Evolutionary conservation across 2,888 invertebrate species (phyloP), one percentile per base, ranked within the genome.

Genomic region (Brenthis ino): DNA sequence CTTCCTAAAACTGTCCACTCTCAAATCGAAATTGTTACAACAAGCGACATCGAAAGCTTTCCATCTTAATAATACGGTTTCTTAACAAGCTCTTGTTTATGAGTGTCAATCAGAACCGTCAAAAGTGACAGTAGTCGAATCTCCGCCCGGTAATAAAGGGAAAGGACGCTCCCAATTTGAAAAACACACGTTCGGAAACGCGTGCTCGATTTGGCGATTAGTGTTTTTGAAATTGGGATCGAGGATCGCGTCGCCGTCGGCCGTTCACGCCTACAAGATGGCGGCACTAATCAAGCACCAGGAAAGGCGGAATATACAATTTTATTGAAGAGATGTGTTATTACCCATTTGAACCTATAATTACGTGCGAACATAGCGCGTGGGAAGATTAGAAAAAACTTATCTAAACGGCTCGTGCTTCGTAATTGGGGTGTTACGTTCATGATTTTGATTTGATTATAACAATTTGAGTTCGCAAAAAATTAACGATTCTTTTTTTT

Each of bases 311-410:
- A 91, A 91, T 93, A 91, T 91, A 92, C 91, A 91, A 91, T 92
- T 92, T 92, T 88, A 91, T 90, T 89, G 89, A 88, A 87, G 89
- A 87, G 89, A 92, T 91, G 87, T 91, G 89, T 93, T 92, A 93
- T 93, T 93, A 93, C 87, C 50, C 85, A 80, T 80, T 84, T 84
- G 84, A 91, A 90, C 91, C 89, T 88, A 87, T 91, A 89, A 93
- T 93, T 92, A 93, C 85, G 79, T 78, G 81, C 81, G 80, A 85
- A 87, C 85, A 86, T 85, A 82, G 84, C 86, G 90, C 92, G 93
- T 93, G 92, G 93, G 92, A 93, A 93, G 84, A 84, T 91, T 90
- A 90, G 89, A 89, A 90, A 93, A 88, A 91, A 91, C 85, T 82
- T 82, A 81, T 85, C 86, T 81, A 78, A 74, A 74, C 82, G 88